Percentiles rank a stretch among this genome's conserved stretches.
Evolutionary conservation across 2,888 invertebrate species (phyloP).

Genomic region (Acanthoscelides obtectus): DNA sequence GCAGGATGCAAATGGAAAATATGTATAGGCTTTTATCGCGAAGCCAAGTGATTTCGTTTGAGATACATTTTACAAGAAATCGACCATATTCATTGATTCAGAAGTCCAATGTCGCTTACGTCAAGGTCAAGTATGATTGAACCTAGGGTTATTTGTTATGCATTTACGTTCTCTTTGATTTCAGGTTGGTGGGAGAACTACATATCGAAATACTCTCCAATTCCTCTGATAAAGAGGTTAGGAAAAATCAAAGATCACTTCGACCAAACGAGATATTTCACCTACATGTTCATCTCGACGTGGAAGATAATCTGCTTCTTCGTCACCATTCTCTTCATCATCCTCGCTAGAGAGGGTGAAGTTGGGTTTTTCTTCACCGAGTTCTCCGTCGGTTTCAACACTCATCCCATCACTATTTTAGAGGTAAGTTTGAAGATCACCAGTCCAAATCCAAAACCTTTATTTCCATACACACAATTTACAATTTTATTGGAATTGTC

Average conservation of each 20-base stretch:
- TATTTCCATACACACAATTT: no score
- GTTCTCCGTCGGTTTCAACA: conserved; percentile 69
- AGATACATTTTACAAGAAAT: no score
- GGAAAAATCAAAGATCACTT: conserved; percentile 77
- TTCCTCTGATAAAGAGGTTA: conserved; percentile 69
- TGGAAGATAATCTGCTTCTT: conserved; percentile 88
- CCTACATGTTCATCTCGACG: conserved; percentile 81
- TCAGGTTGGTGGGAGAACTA: conserved; percentile 98
- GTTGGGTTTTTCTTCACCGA: conserved; percentile 72
- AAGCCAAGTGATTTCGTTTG: no score
- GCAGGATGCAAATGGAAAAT: no score
- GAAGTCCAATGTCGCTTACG: no score
- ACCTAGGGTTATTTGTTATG: no score
- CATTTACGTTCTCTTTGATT: no score
- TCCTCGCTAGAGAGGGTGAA: conserved; percentile 72
- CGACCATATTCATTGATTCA: no score
- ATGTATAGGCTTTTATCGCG: no score
- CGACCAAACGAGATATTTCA: conserved; percentile 78
- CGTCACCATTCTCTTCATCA: conserved; percentile 65
- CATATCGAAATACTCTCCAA: conserved; percentile 78
- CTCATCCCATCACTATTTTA: conserved; percentile 73
- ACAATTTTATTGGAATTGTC: no score
- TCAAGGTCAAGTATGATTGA: no score
- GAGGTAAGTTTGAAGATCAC: conserved; percentile 58
- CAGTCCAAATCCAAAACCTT: no score